Conservation (phyloP, 2,113 vertebrate species). For the Notarius lentiginosus region DNA sequence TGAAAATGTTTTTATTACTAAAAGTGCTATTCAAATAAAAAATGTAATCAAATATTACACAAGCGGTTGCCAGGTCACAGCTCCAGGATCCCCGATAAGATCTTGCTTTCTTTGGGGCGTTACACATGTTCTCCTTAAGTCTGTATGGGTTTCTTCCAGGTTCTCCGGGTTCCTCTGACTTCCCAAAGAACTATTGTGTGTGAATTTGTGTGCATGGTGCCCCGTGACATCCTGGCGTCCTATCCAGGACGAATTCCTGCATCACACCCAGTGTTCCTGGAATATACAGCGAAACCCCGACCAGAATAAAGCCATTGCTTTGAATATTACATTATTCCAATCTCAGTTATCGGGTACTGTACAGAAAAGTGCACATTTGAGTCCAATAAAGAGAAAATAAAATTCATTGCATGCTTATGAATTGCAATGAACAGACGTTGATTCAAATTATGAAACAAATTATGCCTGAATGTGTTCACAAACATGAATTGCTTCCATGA, state of each 20-base stretch:
- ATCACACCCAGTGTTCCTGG: neutral
- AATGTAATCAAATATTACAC: neutral
- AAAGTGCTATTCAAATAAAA: neutral
- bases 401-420: neutral
- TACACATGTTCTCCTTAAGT: neutral
- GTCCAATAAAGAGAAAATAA: neutral
- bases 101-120: neutral
- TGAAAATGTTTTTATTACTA: neutral
- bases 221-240: neutral
- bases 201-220: neutral
- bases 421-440: neutral
- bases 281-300: neutral
- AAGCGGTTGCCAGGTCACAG: neutral
- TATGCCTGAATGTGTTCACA: neutral
- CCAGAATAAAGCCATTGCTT: neutral
- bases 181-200: neutral
- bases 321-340: neutral
- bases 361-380: neutral
- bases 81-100: neutral
- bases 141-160: neutral
- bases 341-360: neutral
- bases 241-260: neutral
- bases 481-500: neutral
- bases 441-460: conserved; percentile 5
- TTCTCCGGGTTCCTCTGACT: neutral